phyloP scores from a whole-genome alignment of 53 echinoderm and acorn worm genomes.

The Glandiceps talaboti region DNA sequence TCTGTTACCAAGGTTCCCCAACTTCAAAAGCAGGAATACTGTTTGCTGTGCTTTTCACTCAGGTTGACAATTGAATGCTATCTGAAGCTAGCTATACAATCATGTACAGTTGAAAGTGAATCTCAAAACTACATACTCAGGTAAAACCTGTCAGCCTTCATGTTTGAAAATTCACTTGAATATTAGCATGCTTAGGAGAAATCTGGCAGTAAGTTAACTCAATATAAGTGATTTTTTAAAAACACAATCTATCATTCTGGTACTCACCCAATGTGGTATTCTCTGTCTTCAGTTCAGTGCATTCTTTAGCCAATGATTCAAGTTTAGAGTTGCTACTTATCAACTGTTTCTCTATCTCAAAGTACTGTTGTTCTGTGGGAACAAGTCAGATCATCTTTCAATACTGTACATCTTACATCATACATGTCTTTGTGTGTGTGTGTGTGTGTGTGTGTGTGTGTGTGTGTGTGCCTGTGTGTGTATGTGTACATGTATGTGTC shows the following conservation, averaged over 20 bases:
- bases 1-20: no score
- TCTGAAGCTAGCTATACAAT: no score
- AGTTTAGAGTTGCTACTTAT: conserved; percentile 54
- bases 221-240: background rate
- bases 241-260: background rate
- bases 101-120: no score
- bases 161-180: background rate
- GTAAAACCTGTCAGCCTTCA: background rate
- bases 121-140: background rate
- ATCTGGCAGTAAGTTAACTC: background rate
- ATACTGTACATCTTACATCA: background rate
- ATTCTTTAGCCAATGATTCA: conserved; percentile 26
- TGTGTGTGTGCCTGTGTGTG: no score
- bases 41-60: no score
- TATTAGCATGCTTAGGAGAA: background rate
- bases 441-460: no score
- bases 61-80: no score
- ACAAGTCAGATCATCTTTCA: background rate
- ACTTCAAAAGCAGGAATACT: no score
- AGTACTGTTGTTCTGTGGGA: conserved; percentile 64
- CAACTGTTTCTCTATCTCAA: conserved; percentile 65
- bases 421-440: no score
- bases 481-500: no score
- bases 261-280: conserved; percentile 57
- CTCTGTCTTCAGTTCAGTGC: conserved; percentile 16